Base-by-base conservation (phyloP, 2,797 vertebrate genomes). In the Psittacula derbiana region DNA sequence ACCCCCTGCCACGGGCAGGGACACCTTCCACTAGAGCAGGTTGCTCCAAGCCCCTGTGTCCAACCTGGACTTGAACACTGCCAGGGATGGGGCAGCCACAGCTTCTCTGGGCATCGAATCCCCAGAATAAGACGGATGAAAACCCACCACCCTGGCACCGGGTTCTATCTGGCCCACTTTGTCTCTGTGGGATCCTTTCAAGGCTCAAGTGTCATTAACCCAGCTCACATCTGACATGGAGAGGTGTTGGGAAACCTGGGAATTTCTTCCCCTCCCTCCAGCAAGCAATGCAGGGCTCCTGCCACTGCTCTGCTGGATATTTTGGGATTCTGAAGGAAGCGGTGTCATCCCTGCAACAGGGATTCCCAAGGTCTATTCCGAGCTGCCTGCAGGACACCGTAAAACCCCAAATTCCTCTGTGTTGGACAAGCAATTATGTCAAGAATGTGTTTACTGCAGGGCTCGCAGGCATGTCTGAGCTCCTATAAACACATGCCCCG, bases 391-490 rank as follows among this genome's bases (percentile, higher is more conserved):
- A 8, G 93, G 70, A 90, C 46, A 4, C 1, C 0, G 36, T 88
- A 95, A 97, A 97, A 71, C 80, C 94, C 92, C 94, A 11, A 80
- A 92, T 94, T 91, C 90, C 41, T 73, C 81, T 33, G 50, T 1
- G 1, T 43, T 86, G 92, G 89, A 92, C 91, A 40, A 84, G 84
- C 84, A 94, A 43, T 93, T 91, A 95, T 87, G 80, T 41, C 53
- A 94, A 83, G 92, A 92, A 95, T 91, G 93, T 93, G 86, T 92
- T 95, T 92, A 46, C 70, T 82, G 88, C 86, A 58, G 62, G 52
- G 91, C 91, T 96, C 4, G 16, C 80, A 94, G 92, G 85, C 95
- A 96, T 82, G 95, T 92, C 87, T 86, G 79, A 47, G 93, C 93
- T 95, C 88, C 90, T 80, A 57, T 16, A 50, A 86, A 94, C 91